Evolutionary conservation across 2,113 vertebrate species (phyloP), one percentile per base, ranked within the genome.

Genomic region (Holacanthus passer): DNA sequence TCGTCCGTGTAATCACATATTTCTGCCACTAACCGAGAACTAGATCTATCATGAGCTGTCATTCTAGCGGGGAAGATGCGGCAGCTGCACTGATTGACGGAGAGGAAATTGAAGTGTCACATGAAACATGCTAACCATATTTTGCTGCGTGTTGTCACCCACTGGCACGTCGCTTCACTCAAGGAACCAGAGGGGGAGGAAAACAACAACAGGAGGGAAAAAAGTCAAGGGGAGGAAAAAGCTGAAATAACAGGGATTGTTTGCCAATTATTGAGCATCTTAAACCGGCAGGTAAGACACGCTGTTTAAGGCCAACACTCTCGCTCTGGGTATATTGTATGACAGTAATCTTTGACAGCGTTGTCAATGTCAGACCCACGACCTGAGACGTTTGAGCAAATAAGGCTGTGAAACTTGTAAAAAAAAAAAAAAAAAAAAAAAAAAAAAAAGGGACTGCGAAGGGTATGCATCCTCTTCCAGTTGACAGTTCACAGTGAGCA

Each of bases 91-190:
- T 92, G 92, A 94, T 81, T 93, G 94, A 92, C 94, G 90, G 73
- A 70, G 71, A 87, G 91, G 89, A 94, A 94, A 95, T 93, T 93
- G 91, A 93, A 91, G 90, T 93, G 93, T 94, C 94, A 93, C 85
- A 86, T 87, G 84, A 91, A 93, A 92, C 86, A 86, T 89, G 91
- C 89, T 90, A 94, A 92, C 78, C 82, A 81, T 82, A 85, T 87
- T 93, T 91, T 78, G 70, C 79, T 67, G 71, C 45, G 13, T 82
- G 85, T 88, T 90, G 91, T 88, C 90, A 85, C 66, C 79, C 81
- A 70, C 47, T 81, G 72, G 41, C 84, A 78, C 39, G 60, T 53
- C 22, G 29, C 68, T 80, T 37, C 64, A 81, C 74, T 79, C 73
- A 50, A 62, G 76, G 75, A 71, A 76, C 72, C 69, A 7, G 29